Base-by-base conservation (phyloP, 2,113 vertebrate species). In the Azemiops feae region DNA sequence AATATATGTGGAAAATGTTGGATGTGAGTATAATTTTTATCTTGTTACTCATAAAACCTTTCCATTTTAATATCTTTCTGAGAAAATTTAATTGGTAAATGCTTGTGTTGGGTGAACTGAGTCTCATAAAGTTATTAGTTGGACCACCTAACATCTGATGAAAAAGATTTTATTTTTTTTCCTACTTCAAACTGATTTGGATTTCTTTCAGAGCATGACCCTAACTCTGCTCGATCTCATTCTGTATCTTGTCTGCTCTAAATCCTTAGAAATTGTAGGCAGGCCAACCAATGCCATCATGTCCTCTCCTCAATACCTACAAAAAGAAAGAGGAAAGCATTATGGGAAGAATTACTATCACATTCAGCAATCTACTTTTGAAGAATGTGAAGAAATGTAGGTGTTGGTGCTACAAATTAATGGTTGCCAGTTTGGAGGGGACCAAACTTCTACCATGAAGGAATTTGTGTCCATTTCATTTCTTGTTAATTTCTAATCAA, bases 371-470 rank as follows among this genome's bases (percentile, higher is more conserved):
- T 34, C 1, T 88, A 0, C 34, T 81, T 81, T 43, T n/a, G 30
- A 69, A 69, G 30, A 69, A 16, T 69, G 64, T 81, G 34, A 22
- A 22, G 74, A 39, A 9, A 81, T 81, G 74, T 81, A 81, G 74
- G 27, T 64, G 11, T 64, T 64, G 60, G 18, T 43, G 34, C 74
- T 81, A 95, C 96, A 96, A 81, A 94, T 96, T 95, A 97, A 94
- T 1, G 0, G 95, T 91, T 96, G 94, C 93, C 74, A 53, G 96
- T 96, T 91, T 95, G 91, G 96, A 5, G 27, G 30, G 30, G 30
- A 9, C 30, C 94, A 95, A 92, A 90, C 93, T 95, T 93, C 89
- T 95, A 95, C 89, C n/a, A 92, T 93, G 2, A 91, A 93, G 93
- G 93, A 95, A 91, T 94, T 93, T 88, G 3, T 95, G 92, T 43